These are phyloP conservation scores for Bugulina stolonifera DNA, from an alignment of 2,888 invertebrate species.

Conservation along the genomic window DNA sequence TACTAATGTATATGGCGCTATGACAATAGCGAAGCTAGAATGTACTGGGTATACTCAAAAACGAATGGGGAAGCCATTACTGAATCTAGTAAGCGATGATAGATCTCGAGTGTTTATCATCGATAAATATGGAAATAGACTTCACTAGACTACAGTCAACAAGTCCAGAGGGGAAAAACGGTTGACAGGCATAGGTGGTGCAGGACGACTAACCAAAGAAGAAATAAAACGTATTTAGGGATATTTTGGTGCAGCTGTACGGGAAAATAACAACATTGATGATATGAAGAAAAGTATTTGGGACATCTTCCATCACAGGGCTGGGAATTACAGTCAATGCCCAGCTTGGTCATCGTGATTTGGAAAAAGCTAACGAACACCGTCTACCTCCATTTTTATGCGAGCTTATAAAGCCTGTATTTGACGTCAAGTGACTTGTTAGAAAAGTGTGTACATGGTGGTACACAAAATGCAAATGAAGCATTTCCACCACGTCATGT, in stretches of 20 bases:
- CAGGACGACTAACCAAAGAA: not conserved
- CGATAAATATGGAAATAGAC: not conserved
- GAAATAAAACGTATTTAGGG: not conserved
- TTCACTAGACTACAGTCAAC: not conserved
- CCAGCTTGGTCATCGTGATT: not conserved
- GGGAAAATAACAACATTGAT: not conserved
- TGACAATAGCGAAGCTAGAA: not conserved
- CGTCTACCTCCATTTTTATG: not conserved
- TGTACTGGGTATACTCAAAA: not conserved
- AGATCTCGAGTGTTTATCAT: not conserved
- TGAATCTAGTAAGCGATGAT: not conserved
- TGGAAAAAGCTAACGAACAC: not conserved
- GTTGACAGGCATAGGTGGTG: not conserved
- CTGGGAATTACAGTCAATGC: not conserved
- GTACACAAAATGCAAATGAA: not conserved
- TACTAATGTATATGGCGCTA: not conserved
- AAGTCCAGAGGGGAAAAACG: not conserved
- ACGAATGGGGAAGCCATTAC: not conserved
- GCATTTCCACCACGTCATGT: not conserved
- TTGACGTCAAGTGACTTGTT: not conserved
- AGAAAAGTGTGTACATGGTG: not conserved
- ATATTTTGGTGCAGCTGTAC: not conserved
- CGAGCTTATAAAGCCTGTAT: not conserved
- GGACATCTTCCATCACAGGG: not conserved
- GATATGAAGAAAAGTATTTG: not conserved